Conservation (phyloP, 2,113 vertebrate species). For the Cricetomys ansorgei region DNA sequence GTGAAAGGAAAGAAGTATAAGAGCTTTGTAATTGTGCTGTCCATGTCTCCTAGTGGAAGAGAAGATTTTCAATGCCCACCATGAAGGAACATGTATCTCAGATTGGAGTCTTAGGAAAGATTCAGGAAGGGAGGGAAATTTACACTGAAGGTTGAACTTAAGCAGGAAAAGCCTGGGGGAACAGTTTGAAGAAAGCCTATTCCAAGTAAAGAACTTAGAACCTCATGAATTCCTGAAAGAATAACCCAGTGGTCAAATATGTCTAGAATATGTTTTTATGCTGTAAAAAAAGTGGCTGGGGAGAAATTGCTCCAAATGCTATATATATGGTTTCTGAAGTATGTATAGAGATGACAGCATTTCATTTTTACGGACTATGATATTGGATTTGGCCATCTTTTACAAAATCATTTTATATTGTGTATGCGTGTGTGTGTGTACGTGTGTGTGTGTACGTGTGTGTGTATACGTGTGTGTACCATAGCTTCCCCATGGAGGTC, state of each 20-base stretch:
- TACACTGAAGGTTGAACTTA: background rate
- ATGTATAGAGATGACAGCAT: background rate
- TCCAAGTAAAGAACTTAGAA: conserved; percentile 4
- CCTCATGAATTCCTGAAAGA: background rate
- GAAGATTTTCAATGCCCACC: background rate
- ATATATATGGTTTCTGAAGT: background rate
- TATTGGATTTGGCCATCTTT: conserved; percentile 12
- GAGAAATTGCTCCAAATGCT: conserved; percentile 35
- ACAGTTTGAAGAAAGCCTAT: background rate
- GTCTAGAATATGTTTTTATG: background rate
- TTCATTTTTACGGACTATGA: background rate
- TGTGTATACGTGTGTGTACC: background rate
- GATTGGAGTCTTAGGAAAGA: background rate
- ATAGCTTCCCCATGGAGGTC: background rate
- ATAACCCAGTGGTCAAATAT: background rate
- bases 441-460: background rate
- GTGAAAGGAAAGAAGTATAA: background rate
- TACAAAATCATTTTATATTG: background rate
- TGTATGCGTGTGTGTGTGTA: background rate
- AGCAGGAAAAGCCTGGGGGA: background rate
- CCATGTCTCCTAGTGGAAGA: background rate
- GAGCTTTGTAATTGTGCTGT: background rate
- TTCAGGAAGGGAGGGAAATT: background rate
- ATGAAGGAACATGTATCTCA: background rate
- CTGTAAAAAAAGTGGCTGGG: background rate